Conservation (phyloP, 2,797 vertebrate genomes). For the Scolopax rusticola region DNA sequence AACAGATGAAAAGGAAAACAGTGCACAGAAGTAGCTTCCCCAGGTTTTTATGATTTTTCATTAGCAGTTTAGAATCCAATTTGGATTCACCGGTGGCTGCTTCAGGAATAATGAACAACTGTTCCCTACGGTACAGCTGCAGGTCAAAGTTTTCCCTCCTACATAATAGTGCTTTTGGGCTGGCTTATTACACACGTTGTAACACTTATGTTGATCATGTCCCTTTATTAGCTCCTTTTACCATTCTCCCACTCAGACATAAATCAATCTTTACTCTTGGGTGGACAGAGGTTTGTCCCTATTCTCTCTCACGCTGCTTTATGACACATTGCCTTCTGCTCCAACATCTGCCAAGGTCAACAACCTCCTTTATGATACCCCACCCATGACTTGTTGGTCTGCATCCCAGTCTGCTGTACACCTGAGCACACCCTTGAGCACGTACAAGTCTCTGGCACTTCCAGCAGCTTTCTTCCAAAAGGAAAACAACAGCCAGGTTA, state of each 20-base stretch:
- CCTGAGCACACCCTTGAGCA: background rate
- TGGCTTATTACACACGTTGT: background rate
- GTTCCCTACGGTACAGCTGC: background rate
- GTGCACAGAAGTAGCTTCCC: fast-evolving
- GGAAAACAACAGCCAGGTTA: background rate
- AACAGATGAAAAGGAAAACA: background rate
- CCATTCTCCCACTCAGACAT: background rate
- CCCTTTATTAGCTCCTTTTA: background rate
- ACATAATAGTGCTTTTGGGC: background rate
- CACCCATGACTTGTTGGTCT: background rate
- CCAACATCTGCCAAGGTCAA: background rate
- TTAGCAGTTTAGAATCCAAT: background rate
- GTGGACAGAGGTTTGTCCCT: background rate
- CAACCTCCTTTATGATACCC: background rate
- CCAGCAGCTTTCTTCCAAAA: background rate
- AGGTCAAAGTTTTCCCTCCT: background rate
- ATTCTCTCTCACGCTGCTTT: background rate
- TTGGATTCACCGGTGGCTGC: fast-evolving
- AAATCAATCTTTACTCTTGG: background rate
- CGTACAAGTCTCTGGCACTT: background rate
- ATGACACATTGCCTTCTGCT: background rate
- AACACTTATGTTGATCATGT: fast-evolving
- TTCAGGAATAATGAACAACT: background rate
- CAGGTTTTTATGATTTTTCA: background rate
- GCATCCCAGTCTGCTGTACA: background rate